Base-by-base conservation (phyloP, 2,888 invertebrate genomes). In the Anticlea derivata region DNA sequence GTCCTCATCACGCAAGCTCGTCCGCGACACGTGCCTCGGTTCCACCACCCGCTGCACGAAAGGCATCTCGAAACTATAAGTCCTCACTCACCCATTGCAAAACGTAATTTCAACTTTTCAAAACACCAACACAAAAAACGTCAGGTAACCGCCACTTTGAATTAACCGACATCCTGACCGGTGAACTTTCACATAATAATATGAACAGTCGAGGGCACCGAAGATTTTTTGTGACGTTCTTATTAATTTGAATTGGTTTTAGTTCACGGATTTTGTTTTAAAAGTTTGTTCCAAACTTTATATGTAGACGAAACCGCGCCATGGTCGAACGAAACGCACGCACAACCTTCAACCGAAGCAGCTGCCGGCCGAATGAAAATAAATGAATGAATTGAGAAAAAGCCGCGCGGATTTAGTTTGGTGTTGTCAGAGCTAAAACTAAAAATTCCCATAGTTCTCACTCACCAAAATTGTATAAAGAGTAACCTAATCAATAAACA, bases 31-130 rank as follows among this genome's bases (percentile, higher is more conserved):
- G 90, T 92, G 94, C 78, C 94, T 94, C 70, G 97, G 97, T 82
- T 95, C 95, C 80, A 97, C 93, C 73, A 94, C 93, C 72, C 96
- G 94, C 80, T 95, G 94, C 79, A 96, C 94, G 92, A 97, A 97
- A 86, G 97, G 97, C 97, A 97, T 97, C 67, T 91, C 92, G 83
- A 80, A 69, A 68, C 74, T 71, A 68, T 71, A 73, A 84, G 48
- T 53, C 48, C 80, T 86, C 82, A 88, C 76, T 81, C 84, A 80
- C 80, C 86, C 89, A 89, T 88, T 74, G 82, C 84, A 82, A 86
- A 80, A 81, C 77, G 75, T 83, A 83, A 84, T 85, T 83, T 81
- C 84, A 75, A 75, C 82, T 83, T 83, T 88, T 87, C 83, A 90
- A 83, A 82, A 86, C 90, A 84, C 76, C 70, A 76, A 77, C 89